A percentile compares a stretch with the other conserved stretches of the same genome.
Evolutionary conservation across 2,113 vertebrate species (phyloP).

Genomic region (Epinephelus lanceolatus): DNA sequence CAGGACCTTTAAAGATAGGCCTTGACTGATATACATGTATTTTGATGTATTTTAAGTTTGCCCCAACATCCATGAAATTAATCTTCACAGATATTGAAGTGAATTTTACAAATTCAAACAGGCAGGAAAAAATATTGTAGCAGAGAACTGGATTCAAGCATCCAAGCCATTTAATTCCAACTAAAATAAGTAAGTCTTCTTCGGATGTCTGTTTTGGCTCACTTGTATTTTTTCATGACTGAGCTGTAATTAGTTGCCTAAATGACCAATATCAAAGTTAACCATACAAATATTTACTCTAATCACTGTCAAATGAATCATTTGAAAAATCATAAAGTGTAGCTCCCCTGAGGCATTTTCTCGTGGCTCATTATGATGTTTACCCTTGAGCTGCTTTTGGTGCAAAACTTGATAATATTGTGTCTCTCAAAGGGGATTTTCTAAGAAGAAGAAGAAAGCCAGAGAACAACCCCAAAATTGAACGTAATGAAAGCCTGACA

Average conservation of each 20-base stretch:
- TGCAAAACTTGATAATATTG: neutral
- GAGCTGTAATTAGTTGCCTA: neutral
- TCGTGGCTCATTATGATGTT: neutral
- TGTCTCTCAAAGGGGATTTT: neutral
- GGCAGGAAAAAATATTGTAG: neutral
- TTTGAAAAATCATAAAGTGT: neutral
- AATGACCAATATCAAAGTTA: slow-evolving; percentile 5
- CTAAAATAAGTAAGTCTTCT: neutral
- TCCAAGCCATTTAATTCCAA: neutral
- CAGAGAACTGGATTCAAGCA: neutral
- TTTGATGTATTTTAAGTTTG: too few relatives aligned
- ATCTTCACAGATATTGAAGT: too few relatives aligned
- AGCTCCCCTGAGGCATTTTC: neutral
- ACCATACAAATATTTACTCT: neutral
- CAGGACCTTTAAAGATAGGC: too few relatives aligned
- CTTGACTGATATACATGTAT: too few relatives aligned
- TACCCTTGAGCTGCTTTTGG: neutral
- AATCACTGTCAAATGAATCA: neutral
- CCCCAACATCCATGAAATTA: too few relatives aligned
- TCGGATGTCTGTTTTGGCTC: neutral
- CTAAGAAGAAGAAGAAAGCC: neutral
- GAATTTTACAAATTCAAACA: neutral
- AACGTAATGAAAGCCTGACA: slow-evolving; percentile 11
- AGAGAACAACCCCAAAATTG: neutral
- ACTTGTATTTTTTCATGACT: neutral